Conservation (phyloP, 2,888 invertebrate genomes). For the Cynaeus angustus region DNA sequence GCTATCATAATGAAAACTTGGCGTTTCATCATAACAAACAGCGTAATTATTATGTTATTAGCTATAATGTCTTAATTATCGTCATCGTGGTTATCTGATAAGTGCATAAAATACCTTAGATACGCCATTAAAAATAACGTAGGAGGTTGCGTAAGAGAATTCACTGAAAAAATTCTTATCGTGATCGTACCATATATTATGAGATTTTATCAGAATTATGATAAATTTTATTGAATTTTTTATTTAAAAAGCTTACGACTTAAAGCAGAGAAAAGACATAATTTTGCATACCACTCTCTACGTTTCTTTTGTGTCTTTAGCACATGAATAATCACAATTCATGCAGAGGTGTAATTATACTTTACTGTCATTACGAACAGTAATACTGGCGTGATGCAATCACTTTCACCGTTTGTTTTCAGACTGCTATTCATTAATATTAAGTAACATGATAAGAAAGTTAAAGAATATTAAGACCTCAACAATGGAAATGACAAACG, state of each 20-base stretch:
- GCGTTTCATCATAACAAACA: slow-evolving; percentile 3
- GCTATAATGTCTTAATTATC: slow-evolving; percentile 7
- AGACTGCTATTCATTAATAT: slow-evolving; percentile 37
- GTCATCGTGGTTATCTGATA: neutral
- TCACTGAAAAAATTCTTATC: neutral
- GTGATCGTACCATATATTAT: neutral
- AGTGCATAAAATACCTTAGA: neutral
- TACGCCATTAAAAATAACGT: slow-evolving; percentile 3
- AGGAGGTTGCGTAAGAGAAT: neutral
- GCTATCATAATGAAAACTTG: neutral
- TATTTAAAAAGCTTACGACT: too few species aligned
- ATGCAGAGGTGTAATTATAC: neutral
- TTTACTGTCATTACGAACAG: slow-evolving; percentile 28
- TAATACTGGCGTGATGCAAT: slow-evolving; percentile 41
- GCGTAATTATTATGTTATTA: slow-evolving; percentile 1
- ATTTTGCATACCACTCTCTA: neutral
- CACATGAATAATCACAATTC: neutral
- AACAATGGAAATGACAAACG: neutral
- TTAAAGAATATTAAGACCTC: slow-evolving; percentile 14
- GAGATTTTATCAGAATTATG: neutral
- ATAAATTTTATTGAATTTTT: slow-evolving; percentile 4
- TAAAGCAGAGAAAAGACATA: too few species aligned
- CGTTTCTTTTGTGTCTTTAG: slow-evolving; percentile 3
- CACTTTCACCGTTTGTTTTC: slow-evolving; percentile 48
- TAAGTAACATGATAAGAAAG: slow-evolving; percentile 46